Base-by-base conservation (phyloP, 1,140 invertebrate genomes). In the Theocolax elegans region DNA sequence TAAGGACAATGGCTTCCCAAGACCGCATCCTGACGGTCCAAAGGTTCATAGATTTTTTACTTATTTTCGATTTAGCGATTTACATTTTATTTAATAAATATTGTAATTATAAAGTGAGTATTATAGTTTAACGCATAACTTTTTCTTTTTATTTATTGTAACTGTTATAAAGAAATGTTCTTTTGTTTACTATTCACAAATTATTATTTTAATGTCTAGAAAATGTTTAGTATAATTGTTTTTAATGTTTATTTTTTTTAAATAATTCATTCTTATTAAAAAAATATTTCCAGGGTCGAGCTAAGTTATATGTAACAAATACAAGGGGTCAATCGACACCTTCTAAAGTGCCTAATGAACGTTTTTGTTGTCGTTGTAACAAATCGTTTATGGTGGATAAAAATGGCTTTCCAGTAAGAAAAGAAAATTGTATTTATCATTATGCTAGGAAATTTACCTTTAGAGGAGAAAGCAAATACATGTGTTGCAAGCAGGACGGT, bases 341-440 rank as follows among this genome's bases (percentile, higher is more conserved):
- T 71, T 89, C 89, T 59, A 89, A 88, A 79, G 87, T 91, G 63
- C 90, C 89, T 74, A 91, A 90, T 76, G 88, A 94, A 77, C 90
- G 94, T 77, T 90, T 90, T 49, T 98, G 96, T 83, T 88, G 89
- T 71, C 89, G 96, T 67, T 98, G 96, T 86, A 90, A 90, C 29
- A 92, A 93, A 82, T 85, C 89, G 1, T 98, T 94, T 79, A 88
- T 88, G 76, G 90, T 97, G 12, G 88, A 93, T 79, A 91, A 92
- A 67, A 90, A 91, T 80, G 95, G 95, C 8, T 88, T 91, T 73
- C 88, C 91, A 46, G 78, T 90, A 8, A 83, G 85, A 9, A 87
- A 89, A 74, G 91, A 95, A 83, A 91, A 94, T 79, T 97, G 96
- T 87, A 89, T 94, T 78, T 97, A 95, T 86, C 96, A 97, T 87